These are phyloP conservation scores for Catharus bicknelli DNA, from an alignment of 2,113 vertebrate species.

Conservation along the genomic window DNA sequence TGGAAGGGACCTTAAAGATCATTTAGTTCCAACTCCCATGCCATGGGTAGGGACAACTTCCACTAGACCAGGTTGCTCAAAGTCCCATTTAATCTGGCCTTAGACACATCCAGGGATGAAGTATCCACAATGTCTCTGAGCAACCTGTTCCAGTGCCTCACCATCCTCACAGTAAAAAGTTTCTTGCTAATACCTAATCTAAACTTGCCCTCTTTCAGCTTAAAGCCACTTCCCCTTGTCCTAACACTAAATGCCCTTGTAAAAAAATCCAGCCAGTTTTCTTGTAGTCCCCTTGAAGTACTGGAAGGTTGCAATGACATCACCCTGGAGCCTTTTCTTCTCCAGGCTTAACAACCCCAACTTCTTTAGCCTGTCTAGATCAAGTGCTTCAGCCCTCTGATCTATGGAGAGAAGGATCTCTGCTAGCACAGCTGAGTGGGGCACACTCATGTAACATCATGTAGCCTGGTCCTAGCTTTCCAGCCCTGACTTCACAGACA, in stretches of 20 bases:
- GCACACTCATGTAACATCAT: background rate
- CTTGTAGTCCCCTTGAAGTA: background rate
- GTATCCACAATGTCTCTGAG: background rate
- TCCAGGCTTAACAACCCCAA: background rate
- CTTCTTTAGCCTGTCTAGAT: background rate
- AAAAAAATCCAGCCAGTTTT: background rate
- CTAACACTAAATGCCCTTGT: background rate
- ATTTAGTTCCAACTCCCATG: fast-evolving
- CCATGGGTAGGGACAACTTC: background rate
- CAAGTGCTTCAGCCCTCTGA: background rate
- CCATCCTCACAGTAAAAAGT: background rate
- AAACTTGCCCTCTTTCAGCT: background rate
- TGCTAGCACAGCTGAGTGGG: background rate
- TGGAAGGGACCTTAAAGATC: background rate
- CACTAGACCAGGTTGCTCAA: background rate
- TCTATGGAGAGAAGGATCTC: background rate
- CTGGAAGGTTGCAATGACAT: background rate
- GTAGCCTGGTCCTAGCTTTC: background rate
- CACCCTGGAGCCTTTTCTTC: background rate
- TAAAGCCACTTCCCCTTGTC: background rate
- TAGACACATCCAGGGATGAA: background rate
- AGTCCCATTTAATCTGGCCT: background rate
- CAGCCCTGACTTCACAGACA: background rate
- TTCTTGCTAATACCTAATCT: background rate
- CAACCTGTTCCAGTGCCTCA: background rate